Percentiles rank a stretch among this genome's conserved stretches.
Conservation (phyloP, 2,888 invertebrate genomes). For the Lasioglossum villosulum region DNA sequence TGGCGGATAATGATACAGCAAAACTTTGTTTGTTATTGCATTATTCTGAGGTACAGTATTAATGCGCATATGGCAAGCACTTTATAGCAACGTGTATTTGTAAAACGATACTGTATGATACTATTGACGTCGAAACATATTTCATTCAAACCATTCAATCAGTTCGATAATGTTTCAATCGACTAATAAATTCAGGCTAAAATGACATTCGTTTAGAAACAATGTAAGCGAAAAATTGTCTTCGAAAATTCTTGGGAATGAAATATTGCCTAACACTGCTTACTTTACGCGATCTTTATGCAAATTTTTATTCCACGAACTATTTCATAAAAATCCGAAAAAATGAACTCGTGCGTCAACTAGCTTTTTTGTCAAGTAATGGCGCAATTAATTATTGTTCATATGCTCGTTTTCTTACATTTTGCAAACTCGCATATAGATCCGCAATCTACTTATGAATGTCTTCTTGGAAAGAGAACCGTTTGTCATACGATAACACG, state of each 20-base stretch:
- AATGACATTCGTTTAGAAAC: not conserved
- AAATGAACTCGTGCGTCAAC: not conserved
- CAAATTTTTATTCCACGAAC: not conserved
- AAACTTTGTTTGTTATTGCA: not conserved
- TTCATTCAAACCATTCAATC: too few species aligned
- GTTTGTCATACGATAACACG: not conserved
- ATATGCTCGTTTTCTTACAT: not conserved
- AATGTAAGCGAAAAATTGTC: not conserved
- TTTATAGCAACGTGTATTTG: not conserved
- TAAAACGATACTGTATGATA: not conserved
- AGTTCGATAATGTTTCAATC: not conserved
- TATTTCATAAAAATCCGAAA: not conserved
- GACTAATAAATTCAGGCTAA: not conserved
- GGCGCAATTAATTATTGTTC: not conserved
- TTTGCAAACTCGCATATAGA: not conserved
- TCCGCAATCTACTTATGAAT: conserved; percentile 4
- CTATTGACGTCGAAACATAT: too few species aligned
- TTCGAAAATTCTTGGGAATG: not conserved
- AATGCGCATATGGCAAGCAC: not conserved
- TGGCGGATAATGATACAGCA: not conserved
- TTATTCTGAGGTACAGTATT: not conserved
- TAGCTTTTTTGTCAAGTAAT: not conserved
- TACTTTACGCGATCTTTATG: not conserved
- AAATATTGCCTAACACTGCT: not conserved
- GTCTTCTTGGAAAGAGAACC: not conserved